Conservation (phyloP, 2,797 vertebrate genomes). For the Rhynchonycteris naso region DNA sequence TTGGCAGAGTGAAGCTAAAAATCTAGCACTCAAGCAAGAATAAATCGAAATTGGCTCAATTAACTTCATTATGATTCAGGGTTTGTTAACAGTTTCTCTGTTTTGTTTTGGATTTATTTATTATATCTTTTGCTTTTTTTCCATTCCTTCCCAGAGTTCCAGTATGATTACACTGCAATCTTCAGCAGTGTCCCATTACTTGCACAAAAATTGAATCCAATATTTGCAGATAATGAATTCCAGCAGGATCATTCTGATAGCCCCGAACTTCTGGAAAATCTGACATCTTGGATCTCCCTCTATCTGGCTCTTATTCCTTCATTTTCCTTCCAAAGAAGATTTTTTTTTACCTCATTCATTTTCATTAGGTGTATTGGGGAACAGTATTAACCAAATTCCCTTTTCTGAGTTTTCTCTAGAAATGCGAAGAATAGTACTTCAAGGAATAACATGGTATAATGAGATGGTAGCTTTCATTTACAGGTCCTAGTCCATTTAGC, state of each 20-base stretch:
- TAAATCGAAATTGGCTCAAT: conserved; percentile 33
- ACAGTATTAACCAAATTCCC: background rate
- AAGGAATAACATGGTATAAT: background rate
- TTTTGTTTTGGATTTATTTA: conserved; percentile 28
- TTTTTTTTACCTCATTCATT: conserved; percentile 8
- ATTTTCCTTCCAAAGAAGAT: conserved; percentile 48
- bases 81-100: conserved; percentile 1
- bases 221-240: conserved; percentile 66
- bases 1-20: conserved; percentile 39
- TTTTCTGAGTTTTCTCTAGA: background rate
- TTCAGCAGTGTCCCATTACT: background rate
- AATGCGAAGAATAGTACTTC: background rate
- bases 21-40: conserved; percentile 11
- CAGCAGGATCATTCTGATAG: conserved; percentile 43
- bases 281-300: conserved; percentile 26
- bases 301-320: conserved; percentile 14
- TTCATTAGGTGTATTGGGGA: background rate
- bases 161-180: background rate
- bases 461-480: background rate
- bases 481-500: background rate
- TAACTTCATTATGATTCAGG: background rate
- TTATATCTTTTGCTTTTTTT: background rate
- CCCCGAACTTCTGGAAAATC: conserved; percentile 50
- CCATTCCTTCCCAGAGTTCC: background rate
- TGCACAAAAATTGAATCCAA: conserved; percentile 42